Evolutionary conservation across 2,113 vertebrate genomes (phyloP).

Genomic region (Chroicocephalus ridibundus): DNA sequence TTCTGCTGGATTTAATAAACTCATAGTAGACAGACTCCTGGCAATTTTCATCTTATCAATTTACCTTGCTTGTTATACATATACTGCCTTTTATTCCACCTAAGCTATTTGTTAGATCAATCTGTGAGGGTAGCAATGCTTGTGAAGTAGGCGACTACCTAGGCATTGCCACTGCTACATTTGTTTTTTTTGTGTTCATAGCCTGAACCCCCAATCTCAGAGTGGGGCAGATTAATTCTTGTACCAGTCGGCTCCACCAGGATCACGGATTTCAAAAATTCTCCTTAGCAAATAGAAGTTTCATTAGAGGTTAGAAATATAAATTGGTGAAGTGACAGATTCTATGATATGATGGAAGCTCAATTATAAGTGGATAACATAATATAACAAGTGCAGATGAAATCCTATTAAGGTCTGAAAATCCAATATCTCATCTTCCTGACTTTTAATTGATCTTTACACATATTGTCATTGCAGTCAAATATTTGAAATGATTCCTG

Average conservation of each 20-base stretch:
- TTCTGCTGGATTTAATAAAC: not conserved
- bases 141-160: not conserved
- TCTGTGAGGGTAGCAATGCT: not conserved
- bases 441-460: conserved; percentile 87
- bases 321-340: conserved; percentile 80
- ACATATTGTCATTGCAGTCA: conserved; percentile 81
- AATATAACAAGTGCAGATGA: conserved; percentile 79
- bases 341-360: conserved; percentile 76
- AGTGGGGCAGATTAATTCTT: not conserved
- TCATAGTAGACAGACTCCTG: not conserved
- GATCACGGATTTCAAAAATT: conserved; percentile 62
- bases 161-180: not conserved
- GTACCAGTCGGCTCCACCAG: not conserved
- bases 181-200: conserved; percentile 29
- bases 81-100: not conserved
- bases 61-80: not conserved
- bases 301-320: conserved; percentile 75
- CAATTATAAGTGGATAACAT: conserved; percentile 83
- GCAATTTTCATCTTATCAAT: not conserved
- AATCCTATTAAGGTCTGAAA: conserved; percentile 82
- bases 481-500: conserved; percentile 77
- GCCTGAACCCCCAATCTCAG: not conserved
- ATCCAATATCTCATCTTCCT: conserved; percentile 84
- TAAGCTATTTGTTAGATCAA: not conserved
- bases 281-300: conserved; percentile 73